Conservation (phyloP, 2,113 vertebrate genomes). For the Pseudonaja textilis region DNA sequence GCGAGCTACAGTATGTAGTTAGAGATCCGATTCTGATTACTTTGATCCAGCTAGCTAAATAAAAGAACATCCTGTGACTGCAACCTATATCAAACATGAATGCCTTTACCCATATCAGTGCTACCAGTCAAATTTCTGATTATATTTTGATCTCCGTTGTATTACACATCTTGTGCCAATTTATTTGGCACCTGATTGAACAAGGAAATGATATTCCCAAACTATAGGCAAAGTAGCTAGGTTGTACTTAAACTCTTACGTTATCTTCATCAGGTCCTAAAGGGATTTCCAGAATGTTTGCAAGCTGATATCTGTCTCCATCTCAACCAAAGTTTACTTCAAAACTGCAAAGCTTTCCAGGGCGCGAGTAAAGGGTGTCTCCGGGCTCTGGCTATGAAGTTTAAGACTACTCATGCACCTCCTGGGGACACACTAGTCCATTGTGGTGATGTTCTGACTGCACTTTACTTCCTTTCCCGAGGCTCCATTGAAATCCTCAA, state of each 20-base stretch:
- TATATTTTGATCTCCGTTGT: constrained; percentile 26
- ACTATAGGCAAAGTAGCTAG: constrained; percentile 23
- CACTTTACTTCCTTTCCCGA: constrained; percentile 93
- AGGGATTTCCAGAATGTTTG: constrained; percentile 98
- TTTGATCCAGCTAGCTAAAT: background rate
- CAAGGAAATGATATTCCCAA: constrained; percentile 42
- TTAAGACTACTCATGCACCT: constrained; percentile 94
- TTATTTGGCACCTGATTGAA: constrained; percentile 16
- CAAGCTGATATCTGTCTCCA: constrained; percentile 99
- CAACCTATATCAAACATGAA: background rate
- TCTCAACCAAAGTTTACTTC: constrained; percentile 89
- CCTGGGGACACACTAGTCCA: constrained; percentile 97
- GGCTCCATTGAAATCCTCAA: constrained; percentile 98
- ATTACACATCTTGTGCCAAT: constrained; percentile 29
- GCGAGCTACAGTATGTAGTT: background rate
- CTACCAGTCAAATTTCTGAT: background rate
- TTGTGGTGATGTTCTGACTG: constrained; percentile 91
- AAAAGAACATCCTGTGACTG: background rate
- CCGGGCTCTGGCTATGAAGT: constrained; percentile 95
- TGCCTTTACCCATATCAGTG: background rate
- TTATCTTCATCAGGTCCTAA: constrained; percentile 84
- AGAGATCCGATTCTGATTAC: background rate
- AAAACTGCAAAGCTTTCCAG: constrained; percentile 92
- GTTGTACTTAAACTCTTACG: constrained; percentile 59
- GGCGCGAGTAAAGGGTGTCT: constrained; percentile 97